These are phyloP conservation scores for Periparus ater DNA, from an alignment of 2,797 vertebrate genomes.

Conservation along the genomic window DNA sequence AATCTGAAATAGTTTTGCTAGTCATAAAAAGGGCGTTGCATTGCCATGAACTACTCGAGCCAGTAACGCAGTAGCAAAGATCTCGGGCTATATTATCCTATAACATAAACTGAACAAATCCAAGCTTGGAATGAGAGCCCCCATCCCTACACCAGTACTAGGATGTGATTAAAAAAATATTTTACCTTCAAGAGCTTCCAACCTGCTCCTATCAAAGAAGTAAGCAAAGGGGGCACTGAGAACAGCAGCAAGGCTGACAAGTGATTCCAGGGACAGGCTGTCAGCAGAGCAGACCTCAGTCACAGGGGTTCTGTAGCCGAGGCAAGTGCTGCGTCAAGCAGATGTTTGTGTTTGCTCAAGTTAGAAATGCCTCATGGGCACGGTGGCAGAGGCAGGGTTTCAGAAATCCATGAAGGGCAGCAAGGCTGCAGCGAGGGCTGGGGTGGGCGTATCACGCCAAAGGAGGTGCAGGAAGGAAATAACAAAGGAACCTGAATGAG, in stretches of 20 bases:
- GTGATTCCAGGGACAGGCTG: neutral
- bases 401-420: neutral
- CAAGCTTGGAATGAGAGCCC: neutral
- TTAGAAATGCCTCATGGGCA: neutral
- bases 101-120: neutral
- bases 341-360: neutral
- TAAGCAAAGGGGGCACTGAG: neutral
- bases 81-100: rapidly evolving
- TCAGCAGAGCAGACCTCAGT: neutral
- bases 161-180: neutral
- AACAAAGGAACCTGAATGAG: constrained; percentile 14
- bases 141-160: neutral
- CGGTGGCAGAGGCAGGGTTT: neutral
- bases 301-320: neutral
- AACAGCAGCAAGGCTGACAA: neutral
- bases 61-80: neutral
- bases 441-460: rapidly evolving
- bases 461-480: neutral
- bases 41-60: neutral
- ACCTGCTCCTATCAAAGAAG: neutral
- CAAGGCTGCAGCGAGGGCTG: neutral
- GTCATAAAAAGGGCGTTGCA: neutral
- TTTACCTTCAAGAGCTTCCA: neutral
- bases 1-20: neutral
- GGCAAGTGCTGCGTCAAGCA: neutral